Percentiles rank a stretch among this genome's conserved stretches.
Evolutionary conservation across 2,797 vertebrate genomes (phyloP).

Genomic region (Distichodus sexfasciatus): DNA sequence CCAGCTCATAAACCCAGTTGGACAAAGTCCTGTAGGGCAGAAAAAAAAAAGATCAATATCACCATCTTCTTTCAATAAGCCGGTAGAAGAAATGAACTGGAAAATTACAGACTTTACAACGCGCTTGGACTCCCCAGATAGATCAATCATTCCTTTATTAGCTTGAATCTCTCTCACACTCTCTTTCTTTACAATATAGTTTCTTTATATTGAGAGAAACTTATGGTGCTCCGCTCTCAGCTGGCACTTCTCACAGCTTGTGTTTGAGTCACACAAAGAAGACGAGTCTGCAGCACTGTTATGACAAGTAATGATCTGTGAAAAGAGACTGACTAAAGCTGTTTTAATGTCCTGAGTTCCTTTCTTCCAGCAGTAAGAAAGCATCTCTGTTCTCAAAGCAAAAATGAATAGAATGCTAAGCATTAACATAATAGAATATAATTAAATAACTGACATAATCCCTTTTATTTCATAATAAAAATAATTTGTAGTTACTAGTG

Average conservation of each 20-base stretch:
- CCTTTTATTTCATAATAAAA: too few species aligned
- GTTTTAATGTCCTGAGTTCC: not conserved
- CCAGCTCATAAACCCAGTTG: conserved; percentile 89
- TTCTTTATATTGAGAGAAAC: too few species aligned
- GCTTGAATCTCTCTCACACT: not conserved
- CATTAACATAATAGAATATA: too few species aligned
- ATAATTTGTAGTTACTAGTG: too few species aligned
- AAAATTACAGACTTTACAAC: not conserved
- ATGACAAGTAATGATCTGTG: not conserved
- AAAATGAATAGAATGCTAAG: not conserved
- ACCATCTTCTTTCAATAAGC: not conserved
- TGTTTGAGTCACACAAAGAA: not conserved
- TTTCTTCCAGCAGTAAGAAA: not conserved
- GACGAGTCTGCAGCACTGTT: not conserved
- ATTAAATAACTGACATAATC: too few species aligned
- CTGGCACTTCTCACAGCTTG: not conserved
- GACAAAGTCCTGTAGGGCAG: conserved; percentile 77
- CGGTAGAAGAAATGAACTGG: not conserved
- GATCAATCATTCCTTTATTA: not conserved
- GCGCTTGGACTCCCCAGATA: not conserved
- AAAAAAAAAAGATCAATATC: conserved; percentile 21
- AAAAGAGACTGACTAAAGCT: not conserved
- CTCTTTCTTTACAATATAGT: not conserved
- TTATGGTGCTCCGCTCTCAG: conserved; percentile 14
- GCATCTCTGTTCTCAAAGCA: not conserved